Percentiles rank a stretch among this genome's conserved stretches.
Evolutionary conservation across 2,113 vertebrate genomes (phyloP).

Genomic region (Spea bombifrons): DNA sequence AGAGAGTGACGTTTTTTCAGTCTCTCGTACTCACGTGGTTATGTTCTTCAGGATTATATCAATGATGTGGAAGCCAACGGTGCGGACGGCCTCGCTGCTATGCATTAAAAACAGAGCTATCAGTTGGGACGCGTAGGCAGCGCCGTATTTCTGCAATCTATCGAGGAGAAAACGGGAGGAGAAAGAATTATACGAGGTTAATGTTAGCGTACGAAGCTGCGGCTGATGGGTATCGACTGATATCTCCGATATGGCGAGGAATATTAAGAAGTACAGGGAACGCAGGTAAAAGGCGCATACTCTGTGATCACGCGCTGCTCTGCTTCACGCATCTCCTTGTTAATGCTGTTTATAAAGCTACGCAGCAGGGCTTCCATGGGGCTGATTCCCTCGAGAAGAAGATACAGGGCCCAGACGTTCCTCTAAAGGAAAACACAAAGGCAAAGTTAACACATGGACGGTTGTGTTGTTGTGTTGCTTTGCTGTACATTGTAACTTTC

Average conservation of each 20-base stretch:
- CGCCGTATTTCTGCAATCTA: constrained; percentile 50
- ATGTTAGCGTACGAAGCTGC: constrained; percentile 26
- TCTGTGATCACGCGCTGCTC: constrained; percentile 38
- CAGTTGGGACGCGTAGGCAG: constrained; percentile 49
- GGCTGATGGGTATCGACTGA: constrained; percentile 46
- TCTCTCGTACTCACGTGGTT: constrained; percentile 44
- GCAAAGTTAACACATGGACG: not conserved
- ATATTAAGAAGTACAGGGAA: not conserved
- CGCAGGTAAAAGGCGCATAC: constrained; percentile 19
- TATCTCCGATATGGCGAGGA: constrained; percentile 43
- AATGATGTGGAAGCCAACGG: constrained; percentile 47
- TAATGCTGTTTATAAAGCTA: constrained; percentile 19
- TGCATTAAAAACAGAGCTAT: constrained; percentile 51
- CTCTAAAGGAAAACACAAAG: constrained; percentile 40
- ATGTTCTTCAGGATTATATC: constrained; percentile 39
- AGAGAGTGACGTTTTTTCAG: too few species aligned
- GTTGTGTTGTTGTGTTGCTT: not conserved
- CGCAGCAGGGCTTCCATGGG: constrained; percentile 28
- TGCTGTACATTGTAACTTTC: too few species aligned
- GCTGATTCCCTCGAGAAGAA: constrained; percentile 52
- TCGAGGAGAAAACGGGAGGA: not conserved
- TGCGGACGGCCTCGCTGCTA: constrained; percentile 34
- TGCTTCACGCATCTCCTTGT: constrained; percentile 49
- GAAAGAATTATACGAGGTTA: not conserved
- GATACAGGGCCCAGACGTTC: constrained; percentile 60